Base-by-base conservation (phyloP, 1,140 invertebrate species). In the Trichonephila inaurata region DNA sequence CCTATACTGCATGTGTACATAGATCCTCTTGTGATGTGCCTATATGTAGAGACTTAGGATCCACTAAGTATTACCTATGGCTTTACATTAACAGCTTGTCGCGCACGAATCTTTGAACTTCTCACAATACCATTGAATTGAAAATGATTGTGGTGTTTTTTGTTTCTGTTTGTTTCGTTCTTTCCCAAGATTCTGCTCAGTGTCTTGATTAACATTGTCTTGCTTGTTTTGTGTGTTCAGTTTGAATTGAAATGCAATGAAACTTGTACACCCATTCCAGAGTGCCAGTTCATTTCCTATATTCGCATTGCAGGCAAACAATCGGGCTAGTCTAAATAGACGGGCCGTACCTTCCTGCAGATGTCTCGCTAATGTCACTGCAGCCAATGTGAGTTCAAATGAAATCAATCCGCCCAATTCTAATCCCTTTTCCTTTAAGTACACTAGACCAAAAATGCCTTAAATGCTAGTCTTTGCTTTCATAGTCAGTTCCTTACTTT, bases 401-500 rank as follows among this genome's bases (percentile, higher is more conserved):
- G 28, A 87, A 88, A 90, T 66, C 77, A 64, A 88, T 89, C 85
- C 72, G 72, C 85, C 85, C 91, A 92, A 87, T 61, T 87, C 40
- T 83, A 69, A 33, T 83, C 93, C 93, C 60, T 85, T 40, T 85
- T 60, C 77, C 89, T 94, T 51, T 51, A 51, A 51, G 51, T 51
- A 51, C 77, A 89, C 77, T 94, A 94, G 92, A 94, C 62, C 77
- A 66, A 94, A 60, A 94, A 94, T 94, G 93, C 93, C 93, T 94
- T 94, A 94, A 94, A 94, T 94, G 93, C 93, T 94, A 94, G 93
- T 94, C 93, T 94, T 94, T 94, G 93, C 93, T 94, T 94, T 90
- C 64, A 83, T 94, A 94, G 93, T 90, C n/a, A 66, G 12, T 89
- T 92, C 66, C 64, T 72, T 85, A 24, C 24, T 40, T 77, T 77